Evolutionary conservation across 1,140 invertebrate genomes (phyloP).

Genomic region (Antheraea mylitta): DNA sequence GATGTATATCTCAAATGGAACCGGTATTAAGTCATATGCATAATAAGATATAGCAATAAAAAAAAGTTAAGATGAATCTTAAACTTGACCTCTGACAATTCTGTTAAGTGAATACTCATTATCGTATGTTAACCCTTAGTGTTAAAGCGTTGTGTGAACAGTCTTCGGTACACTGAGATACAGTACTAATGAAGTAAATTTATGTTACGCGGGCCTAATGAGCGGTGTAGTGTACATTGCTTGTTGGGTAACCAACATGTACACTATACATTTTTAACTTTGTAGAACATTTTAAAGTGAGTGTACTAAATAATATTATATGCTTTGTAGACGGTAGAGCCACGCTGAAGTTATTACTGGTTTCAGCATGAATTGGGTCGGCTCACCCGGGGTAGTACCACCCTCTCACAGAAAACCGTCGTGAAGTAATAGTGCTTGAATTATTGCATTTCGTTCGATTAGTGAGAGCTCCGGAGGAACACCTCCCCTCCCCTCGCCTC

Average conservation of each 20-base stretch:
- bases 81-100: background rate
- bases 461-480: too few species aligned
- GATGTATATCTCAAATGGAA: too few species aligned
- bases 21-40: background rate
- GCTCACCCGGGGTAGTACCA: too few species aligned
- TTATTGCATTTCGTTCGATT: too few species aligned
- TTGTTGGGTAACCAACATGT: background rate
- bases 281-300: background rate
- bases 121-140: constrained; percentile 3
- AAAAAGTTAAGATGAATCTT: background rate
- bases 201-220: constrained; percentile 19
- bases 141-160: constrained; percentile 3
- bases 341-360: too few species aligned
- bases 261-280: background rate
- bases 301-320: background rate
- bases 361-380: too few species aligned
- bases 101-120: background rate
- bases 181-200: constrained; percentile 28
- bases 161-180: background rate
- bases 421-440: too few species aligned
- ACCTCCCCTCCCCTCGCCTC: too few species aligned
- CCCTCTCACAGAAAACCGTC: too few species aligned
- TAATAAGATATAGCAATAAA: background rate
- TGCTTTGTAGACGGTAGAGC: too few species aligned
- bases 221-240: background rate